These are phyloP conservation scores for Tineola bisselliella DNA, from an alignment of 2,888 invertebrate genomes.

Conservation along the genomic window DNA sequence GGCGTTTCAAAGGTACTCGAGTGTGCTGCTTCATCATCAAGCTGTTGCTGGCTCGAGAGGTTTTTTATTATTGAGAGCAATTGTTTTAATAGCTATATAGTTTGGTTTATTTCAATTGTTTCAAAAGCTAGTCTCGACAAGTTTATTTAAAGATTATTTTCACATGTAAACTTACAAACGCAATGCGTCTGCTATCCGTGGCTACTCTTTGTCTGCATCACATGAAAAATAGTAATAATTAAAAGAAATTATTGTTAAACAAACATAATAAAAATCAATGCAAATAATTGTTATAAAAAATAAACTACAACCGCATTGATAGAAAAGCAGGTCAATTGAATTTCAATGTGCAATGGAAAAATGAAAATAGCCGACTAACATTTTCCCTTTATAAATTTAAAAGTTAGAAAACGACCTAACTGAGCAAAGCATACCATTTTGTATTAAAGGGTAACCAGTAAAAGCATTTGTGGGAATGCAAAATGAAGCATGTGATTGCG, in stretches of 20 bases:
- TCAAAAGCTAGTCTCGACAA: no score
- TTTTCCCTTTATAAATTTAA: neutral
- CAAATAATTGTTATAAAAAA: neutral
- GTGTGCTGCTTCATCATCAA: slow-evolving; percentile 1
- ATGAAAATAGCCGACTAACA: neutral
- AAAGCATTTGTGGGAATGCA: slow-evolving; percentile 47
- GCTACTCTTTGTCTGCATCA: no score
- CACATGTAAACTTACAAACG: no score
- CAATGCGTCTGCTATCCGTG: no score
- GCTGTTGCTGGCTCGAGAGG: neutral
- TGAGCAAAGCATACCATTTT: slow-evolving; percentile 20
- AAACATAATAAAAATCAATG: neutral
- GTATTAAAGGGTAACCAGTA: slow-evolving; percentile 22
- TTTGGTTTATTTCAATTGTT: no score
- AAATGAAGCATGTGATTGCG: slow-evolving; percentile 63
- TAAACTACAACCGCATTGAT: neutral
- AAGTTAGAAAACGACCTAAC: neutral
- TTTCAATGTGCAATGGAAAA: neutral
- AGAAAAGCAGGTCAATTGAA: neutral
- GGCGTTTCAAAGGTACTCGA: slow-evolving; percentile 27
- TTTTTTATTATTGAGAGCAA: neutral
- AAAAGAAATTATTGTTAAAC: no score
- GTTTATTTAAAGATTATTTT: no score
- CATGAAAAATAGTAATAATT: no score
- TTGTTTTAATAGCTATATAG: no score